Conservation (phyloP, 2,797 vertebrate species). For the Lacerta agilis region DNA sequence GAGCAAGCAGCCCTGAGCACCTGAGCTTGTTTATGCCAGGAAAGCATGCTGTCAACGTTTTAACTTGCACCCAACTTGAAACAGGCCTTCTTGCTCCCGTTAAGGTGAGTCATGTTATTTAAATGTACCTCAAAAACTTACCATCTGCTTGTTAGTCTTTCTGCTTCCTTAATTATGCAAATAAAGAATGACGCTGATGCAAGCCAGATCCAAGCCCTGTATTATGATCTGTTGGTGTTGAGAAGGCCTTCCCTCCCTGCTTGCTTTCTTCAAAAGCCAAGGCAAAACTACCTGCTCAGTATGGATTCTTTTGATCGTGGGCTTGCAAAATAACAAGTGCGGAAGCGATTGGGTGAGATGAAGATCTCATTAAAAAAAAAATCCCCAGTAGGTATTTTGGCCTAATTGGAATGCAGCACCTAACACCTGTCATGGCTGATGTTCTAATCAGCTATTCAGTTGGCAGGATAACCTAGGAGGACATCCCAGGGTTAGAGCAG, state of each 20-base stretch:
- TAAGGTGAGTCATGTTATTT: conserved; percentile 41
- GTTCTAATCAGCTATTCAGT: not conserved
- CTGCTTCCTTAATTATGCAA: conserved; percentile 19
- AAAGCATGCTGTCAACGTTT: conserved; percentile 39
- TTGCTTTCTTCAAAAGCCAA: not conserved
- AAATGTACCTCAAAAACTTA: conserved; percentile 39
- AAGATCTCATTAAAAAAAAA: not conserved
- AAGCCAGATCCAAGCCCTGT: conserved; percentile 15
- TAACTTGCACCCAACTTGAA: conserved; percentile 41
- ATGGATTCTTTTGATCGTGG: not conserved
- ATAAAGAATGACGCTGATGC: conserved; percentile 5
- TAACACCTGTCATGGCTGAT: not conserved
- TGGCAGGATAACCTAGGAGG: not conserved
- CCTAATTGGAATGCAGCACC: not conserved
- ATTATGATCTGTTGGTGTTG: not conserved
- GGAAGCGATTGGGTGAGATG: not conserved
- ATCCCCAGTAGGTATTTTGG: conserved; percentile 1
- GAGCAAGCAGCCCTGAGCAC: conserved; percentile 43
- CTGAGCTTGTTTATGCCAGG: conserved; percentile 7
- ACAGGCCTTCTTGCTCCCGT: not conserved
- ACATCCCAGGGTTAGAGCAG: not conserved
- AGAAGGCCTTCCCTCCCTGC: not conserved
- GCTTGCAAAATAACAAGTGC: not conserved
- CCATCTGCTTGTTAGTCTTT: conserved; percentile 25
- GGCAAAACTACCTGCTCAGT: not conserved